phyloP scores from a whole-genome alignment of 2,113 vertebrate genomes.

The Clinocottus analis region DNA sequence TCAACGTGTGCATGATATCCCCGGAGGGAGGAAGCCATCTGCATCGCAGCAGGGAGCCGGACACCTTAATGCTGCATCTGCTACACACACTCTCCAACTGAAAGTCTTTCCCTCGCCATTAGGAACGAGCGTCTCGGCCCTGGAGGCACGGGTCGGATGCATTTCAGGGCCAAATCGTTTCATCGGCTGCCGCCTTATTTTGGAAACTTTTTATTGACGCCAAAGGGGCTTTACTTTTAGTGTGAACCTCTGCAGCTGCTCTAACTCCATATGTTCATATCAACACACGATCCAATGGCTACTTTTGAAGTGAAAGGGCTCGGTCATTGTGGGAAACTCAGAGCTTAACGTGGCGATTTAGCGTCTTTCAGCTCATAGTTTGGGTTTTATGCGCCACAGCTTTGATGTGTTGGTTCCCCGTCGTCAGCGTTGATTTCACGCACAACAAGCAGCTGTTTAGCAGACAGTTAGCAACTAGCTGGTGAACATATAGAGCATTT shows the following conservation, averaged over 20 bases:
- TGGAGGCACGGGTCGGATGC: constrained; percentile 1
- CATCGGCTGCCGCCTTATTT: not conserved
- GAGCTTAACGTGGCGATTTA: not conserved
- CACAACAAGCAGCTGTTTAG: not conserved
- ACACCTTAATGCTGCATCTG: constrained; percentile 63
- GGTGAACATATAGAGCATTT: not conserved
- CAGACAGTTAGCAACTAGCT: not conserved
- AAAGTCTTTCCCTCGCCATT: constrained; percentile 20
- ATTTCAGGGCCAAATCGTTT: constrained; percentile 28
- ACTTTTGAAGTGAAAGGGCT: not conserved
- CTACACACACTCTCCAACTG: constrained; percentile 15
- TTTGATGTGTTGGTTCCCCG: not conserved
- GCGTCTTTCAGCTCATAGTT: not conserved
- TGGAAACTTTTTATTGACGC: not conserved
- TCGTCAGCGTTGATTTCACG: not conserved
- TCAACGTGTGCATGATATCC: constrained; percentile 41
- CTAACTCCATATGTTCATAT: not conserved
- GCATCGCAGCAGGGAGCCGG: constrained; percentile 63
- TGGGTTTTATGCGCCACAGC: not conserved
- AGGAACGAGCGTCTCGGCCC: constrained; percentile 29
- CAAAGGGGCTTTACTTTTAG: not conserved
- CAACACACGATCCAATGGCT: not conserved
- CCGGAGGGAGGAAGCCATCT: constrained; percentile 60
- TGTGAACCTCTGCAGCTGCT: not conserved
- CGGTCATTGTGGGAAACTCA: not conserved